Base-by-base conservation (phyloP, 1,140 invertebrate species). In the Stratiolaelaps scimitus region DNA sequence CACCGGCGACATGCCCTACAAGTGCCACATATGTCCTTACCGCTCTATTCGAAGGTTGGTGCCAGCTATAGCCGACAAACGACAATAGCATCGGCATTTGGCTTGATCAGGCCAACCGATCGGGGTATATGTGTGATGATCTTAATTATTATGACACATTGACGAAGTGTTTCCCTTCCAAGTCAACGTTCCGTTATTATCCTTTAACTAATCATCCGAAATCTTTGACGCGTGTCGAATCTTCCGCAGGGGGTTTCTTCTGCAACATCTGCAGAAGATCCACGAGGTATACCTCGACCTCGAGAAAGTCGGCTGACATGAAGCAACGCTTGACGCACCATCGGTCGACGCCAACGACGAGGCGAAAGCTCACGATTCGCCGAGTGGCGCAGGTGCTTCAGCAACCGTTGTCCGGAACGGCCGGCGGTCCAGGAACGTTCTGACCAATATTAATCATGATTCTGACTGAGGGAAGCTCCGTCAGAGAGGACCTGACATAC, bases 11-110 rank as follows among this genome's bases (percentile, higher is more conserved):
- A 60, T 60, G 53, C 53, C 53, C 17, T 60, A 60, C 20, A 60
- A 60, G 53, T 60, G 53, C 23, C 53, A 60, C 53, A 60, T 60
- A 29, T 60, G 53, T 26, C 53, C 53, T 5, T 60, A 60, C 23
- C 53, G 53, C 2, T 60, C 53, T 23, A 60, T 60, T 60, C 15
- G 53, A 26, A 60, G 53, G 53, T 60, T 40, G 4, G 34, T 40
- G 34, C 34, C 34, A 10, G 34, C 10, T 40, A 4, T 40, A 10
- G n/a, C 10, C 34, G 5, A n/a, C n/a, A 40, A 6, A 40, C 34
- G 10, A 40, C 10, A 40, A 40, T n/a, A 40, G 10, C 10, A 40
- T 6, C 10, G 10, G 10, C 34, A 40, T 40, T 40, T 40, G 10
- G 10, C 5, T 6, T 40, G 34, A 40, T 6, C 5, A 10, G 34